Evolutionary conservation across 1,140 invertebrate genomes (phyloP).

Genomic region (Drosophila yakuba): DNA sequence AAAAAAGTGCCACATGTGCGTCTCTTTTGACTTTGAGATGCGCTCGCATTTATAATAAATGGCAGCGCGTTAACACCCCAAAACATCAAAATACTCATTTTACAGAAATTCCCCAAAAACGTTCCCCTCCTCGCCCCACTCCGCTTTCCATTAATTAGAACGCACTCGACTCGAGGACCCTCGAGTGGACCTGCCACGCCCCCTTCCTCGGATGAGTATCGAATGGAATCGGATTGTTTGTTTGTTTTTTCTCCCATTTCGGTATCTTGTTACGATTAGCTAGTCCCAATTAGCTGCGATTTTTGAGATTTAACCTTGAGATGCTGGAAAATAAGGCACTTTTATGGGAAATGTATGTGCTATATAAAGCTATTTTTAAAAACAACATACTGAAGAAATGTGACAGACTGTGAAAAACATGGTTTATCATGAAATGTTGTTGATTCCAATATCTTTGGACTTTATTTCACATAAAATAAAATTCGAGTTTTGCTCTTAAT

Average conservation of each 20-base stretch:
- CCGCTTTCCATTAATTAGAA: conserved; percentile 64
- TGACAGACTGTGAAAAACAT: too few relatives aligned
- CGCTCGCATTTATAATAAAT: conserved; percentile 70
- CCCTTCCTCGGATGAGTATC: conserved; percentile 3
- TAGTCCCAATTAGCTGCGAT: conserved; percentile 38
- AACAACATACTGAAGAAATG: too few relatives aligned
- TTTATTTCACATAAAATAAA: too few relatives aligned
- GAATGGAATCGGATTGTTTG: conserved; percentile 58
- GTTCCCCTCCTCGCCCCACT: neutral
- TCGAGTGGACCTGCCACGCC: conserved; percentile 52
- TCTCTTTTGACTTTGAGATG: conserved; percentile 39
- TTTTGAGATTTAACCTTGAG: conserved; percentile 6
- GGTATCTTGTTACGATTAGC: conserved; percentile 61
- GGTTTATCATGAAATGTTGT: too few relatives aligned
- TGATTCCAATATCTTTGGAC: too few relatives aligned
- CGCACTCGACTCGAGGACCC: conserved; percentile 31
- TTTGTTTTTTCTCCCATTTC: conserved; percentile 56
- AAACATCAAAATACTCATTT: conserved; percentile 65
- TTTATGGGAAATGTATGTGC: too few relatives aligned
- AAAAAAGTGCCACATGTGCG: conserved; percentile 27
- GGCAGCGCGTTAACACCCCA: conserved; percentile 79
- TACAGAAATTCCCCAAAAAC: conserved; percentile 74
- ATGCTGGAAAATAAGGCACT: neutral
- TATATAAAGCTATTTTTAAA: too few relatives aligned
- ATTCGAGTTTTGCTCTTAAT: too few relatives aligned